phyloP scores from a whole-genome alignment of 2,888 invertebrate genomes.

The Dryocosmus kuriphilus region DNA sequence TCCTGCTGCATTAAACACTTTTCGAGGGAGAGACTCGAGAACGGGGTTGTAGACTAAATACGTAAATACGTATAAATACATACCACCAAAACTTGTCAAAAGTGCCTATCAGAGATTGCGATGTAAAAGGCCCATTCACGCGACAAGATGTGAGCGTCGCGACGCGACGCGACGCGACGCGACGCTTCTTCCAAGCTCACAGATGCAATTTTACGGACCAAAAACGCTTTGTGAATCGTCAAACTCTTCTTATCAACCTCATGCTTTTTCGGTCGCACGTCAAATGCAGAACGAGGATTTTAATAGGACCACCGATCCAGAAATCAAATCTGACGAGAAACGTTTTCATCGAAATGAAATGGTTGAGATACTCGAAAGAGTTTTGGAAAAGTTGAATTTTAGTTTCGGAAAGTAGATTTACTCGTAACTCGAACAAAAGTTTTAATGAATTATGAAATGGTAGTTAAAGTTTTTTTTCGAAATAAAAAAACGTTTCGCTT shows the following conservation, averaged over 20 bases:
- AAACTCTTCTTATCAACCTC: conserved; percentile 21
- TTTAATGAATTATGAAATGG: neutral
- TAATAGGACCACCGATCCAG: neutral
- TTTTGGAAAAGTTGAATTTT: neutral
- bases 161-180: no score
- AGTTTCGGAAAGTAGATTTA: neutral
- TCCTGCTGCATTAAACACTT: conserved; percentile 30
- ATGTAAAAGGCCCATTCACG: conserved; percentile 11
- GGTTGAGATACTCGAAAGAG: neutral
- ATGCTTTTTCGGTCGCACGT: conserved; percentile 4
- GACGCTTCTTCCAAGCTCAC: neutral
- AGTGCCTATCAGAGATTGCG: neutral
- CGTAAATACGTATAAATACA: neutral
- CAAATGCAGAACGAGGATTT: conserved; percentile 21
- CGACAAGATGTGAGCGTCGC: neutral
- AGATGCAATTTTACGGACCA: conserved; percentile 11
- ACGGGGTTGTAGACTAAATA: conserved; percentile 4
- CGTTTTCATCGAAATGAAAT: neutral
- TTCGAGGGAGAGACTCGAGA: neutral
- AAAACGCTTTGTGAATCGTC: conserved; percentile 8
- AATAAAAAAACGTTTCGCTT: neutral
- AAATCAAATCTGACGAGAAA: conserved; percentile 2
- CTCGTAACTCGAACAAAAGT: neutral
- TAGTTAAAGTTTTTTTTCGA: neutral
- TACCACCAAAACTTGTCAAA: neutral